Base-by-base conservation (phyloP, 2,797 vertebrate genomes). In the Notolabrus celidotus region DNA sequence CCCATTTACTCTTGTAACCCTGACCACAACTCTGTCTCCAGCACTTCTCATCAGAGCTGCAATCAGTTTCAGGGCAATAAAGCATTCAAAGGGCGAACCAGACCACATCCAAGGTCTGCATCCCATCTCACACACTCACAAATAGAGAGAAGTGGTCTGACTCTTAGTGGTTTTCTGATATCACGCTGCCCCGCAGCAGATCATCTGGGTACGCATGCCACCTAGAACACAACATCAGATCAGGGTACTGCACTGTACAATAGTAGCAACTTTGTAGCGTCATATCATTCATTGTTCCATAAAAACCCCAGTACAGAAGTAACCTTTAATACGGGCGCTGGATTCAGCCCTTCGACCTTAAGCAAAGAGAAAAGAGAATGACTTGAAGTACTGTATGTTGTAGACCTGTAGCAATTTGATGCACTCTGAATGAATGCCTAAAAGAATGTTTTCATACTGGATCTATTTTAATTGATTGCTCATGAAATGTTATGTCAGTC, bases 391-490 rank as follows among this genome's bases (percentile, higher is more conserved):
- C 39, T 78, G 73, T 79, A 79, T 60, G 79, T 82, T 77, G 84
- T 79, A 87, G 82, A 80, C 69, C 71, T 83, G 82, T 90, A 89
- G 85, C 59, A 36, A 79, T 75, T 74, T 77, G 73, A 86, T 86
- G 86, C 86, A 80, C 82, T 79, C 67, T 59, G 84, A 88, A 83
- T 77, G 86, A 89, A 91, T 93, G 88, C 82, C 74, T 79, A 22
- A 70, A 31, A 79, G 66, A 89, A 86, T 88, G 87, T 88, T 90
- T 89, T 90, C 81, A 58, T 88, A 88, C 79, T 84, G 80, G 77
- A 91, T 89, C 82, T 71, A 83, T 87, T 89, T 88, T 78, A 89
- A 85, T 38, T 16, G 81, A 92, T 54, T 92, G 85, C 83, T 89
- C 64, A 75, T 89, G 68, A 88, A 86, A 84, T 87, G 77, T 79